Conservation (phyloP, 92 coral and sea anemone genomes). For the Bergia sp. region DNA sequence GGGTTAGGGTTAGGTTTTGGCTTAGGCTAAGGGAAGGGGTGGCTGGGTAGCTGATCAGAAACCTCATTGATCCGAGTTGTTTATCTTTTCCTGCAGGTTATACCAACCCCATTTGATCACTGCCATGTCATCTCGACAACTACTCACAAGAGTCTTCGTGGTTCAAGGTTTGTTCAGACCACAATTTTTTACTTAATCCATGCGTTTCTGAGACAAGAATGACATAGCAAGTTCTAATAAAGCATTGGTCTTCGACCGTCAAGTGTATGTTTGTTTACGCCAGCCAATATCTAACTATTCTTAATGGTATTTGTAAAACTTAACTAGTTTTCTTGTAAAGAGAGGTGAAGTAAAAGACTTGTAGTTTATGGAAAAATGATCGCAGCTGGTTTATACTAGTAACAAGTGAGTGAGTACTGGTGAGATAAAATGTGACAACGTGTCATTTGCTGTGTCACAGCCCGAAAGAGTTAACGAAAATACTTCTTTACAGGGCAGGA, state of each 20-base stretch:
- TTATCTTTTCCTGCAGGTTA: conserved; percentile 58
- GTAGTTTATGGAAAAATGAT: too few relatives aligned
- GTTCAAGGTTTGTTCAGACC: conserved; percentile 70
- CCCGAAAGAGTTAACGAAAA: not conserved
- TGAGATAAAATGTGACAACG: not conserved
- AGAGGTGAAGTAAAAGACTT: not conserved
- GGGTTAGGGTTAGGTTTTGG: too few relatives aligned
- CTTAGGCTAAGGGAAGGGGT: too few relatives aligned
- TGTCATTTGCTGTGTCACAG: not conserved
- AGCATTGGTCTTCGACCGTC: not conserved
- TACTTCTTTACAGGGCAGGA: conserved; percentile 71
- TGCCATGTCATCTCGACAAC: conserved; percentile 90
- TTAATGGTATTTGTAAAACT: not conserved
- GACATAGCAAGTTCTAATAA: not conserved
- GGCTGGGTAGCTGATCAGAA: too few relatives aligned
- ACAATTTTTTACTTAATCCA: not conserved
- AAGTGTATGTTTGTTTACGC: too few relatives aligned
- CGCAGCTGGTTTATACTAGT: not conserved
- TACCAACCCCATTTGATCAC: conserved; percentile 93
- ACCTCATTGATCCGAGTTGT: not conserved
- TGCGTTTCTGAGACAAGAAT: not conserved
- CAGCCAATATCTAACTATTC: not conserved
- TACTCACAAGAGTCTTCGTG: conserved; percentile 96
- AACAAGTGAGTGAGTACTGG: not conserved
- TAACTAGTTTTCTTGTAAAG: too few relatives aligned